Conservation (phyloP, 2,888 invertebrate species). For the Scrobipalpa costella region DNA sequence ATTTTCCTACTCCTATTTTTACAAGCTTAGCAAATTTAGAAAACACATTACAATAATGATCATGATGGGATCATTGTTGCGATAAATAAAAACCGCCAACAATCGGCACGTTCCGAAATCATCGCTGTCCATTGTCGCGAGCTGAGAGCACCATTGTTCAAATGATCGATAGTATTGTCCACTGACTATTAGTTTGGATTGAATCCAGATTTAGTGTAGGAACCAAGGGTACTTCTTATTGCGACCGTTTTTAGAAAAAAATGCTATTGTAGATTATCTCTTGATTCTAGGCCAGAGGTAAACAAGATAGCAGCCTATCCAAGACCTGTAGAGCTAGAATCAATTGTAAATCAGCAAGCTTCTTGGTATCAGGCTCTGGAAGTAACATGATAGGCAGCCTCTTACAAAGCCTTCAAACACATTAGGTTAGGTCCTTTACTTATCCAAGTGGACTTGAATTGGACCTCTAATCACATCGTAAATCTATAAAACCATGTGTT, state of each 20-base stretch:
- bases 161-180: constrained; percentile 62
- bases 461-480: too few species aligned
- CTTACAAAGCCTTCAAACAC: too few species aligned
- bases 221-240: constrained; percentile 31
- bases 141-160: constrained; percentile 46
- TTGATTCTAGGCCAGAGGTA: too few species aligned
- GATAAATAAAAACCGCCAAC: constrained; percentile 27
- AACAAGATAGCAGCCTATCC: too few species aligned
- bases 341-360: too few species aligned
- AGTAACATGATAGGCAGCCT: too few species aligned
- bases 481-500: too few species aligned
- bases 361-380: too few species aligned
- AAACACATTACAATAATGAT: constrained; percentile 5
- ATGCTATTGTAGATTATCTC: too few species aligned
- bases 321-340: too few species aligned
- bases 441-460: too few species aligned
- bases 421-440: too few species aligned
- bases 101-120: constrained; percentile 40
- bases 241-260: neutral
- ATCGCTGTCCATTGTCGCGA: constrained; percentile 42
- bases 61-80: constrained; percentile 9
- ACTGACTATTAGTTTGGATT: constrained; percentile 61
- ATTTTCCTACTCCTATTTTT: neutral
- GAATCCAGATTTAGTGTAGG: constrained; percentile 49
- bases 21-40: neutral